Evolutionary conservation across 2,113 vertebrate genomes (phyloP), one percentile per base, ranked within the genome.

Genomic region (Helogale parvula): DNA sequence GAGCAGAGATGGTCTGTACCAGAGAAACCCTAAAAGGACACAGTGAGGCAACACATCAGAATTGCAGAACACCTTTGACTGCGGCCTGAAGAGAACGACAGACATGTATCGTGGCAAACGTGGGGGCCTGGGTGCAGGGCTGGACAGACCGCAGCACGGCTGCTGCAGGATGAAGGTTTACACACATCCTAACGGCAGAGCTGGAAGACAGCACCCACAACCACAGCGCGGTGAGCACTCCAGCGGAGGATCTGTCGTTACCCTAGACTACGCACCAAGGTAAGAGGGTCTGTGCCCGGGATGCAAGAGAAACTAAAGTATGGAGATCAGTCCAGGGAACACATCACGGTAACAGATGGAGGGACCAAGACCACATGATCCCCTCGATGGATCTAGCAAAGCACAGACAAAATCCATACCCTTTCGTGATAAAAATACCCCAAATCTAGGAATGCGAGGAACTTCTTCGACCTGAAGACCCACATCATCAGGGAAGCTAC

Each of bases 81-180:
- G 68, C 38, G 15, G 12, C 3, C 65, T 31, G 7, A 11, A 17
- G 3, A 35, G 81, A 35, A 12, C 3, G 35, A 38, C 7, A 17
- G 0, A 54, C 7, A 21, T 25, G 4, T 11, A 25, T 2, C 2
- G 5, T 0, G 31, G 21, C 54, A 41, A 25, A 23, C 16, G 7
- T 81, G 50, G 14, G 1, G 33, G 14, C 2, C 14, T 1, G 1
- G 41, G 33, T 33, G 3, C 10, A 31, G 60, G 74, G 15, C 10
- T 3, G 15, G 66, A n/a, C 4, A 29, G 17, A 33, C 0, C 1
- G 5, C 41, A 23, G 2, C 0, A 3, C 0, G 50, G 27, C 50
- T 15, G 5, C 0, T 38, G 72, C 5, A 23, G 35, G 17, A 27
- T 12, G 33, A 33, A 19, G 27, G 7, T 11, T 11, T n/a, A 4